Evolutionary conservation across 2,888 invertebrate genomes (phyloP), one percentile per base, ranked within the genome.

Genomic region (Saturnia japonica): DNA sequence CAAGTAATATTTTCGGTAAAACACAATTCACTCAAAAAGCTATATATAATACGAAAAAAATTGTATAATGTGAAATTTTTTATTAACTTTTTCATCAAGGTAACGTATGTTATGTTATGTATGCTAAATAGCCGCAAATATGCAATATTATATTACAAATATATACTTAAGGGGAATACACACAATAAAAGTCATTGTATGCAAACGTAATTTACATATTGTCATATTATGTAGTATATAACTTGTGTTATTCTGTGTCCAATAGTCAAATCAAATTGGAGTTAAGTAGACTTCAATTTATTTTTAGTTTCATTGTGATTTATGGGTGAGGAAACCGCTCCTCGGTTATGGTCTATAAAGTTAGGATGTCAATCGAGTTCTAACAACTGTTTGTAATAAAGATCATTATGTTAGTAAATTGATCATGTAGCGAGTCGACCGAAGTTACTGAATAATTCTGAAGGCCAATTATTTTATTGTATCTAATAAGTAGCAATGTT

Each of bases 331-430:
- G 43, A 74, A 22, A 79, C 69, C 80, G 72, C 82, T 73, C 80
- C 81, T 74, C 60, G 43, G 75, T 76, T 74, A 77, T 76, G 80
- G 70, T 74, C 71, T 76, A 77, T 73, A 74, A 74, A 74, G 40
- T 51, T 67, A 28, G 28, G 51, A 22, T 40, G 66, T 70, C 22
- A 70, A 51, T 25, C 66, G 51, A 51, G 42, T 40, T 69, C 45
- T 22, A 70, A 67, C 70, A 70, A 70, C 43, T 25, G 69, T 28
- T 47, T 19, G 25, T 54, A 67, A 40, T 40, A 42, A 22, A 54
- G 25, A 70, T 70, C 70, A 70, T 67, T 42, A 54, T 40, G 51
- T 66, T 67, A 54, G 42, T 42, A 54, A 67, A 70, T 40, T 64
- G 54, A 51, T n/a, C 70, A 40, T 43, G 70, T 22, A 66, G 51